These are phyloP conservation scores for Triplophysa yarkandensis DNA, from an alignment of 2,797 vertebrate species.

Conservation along the genomic window DNA sequence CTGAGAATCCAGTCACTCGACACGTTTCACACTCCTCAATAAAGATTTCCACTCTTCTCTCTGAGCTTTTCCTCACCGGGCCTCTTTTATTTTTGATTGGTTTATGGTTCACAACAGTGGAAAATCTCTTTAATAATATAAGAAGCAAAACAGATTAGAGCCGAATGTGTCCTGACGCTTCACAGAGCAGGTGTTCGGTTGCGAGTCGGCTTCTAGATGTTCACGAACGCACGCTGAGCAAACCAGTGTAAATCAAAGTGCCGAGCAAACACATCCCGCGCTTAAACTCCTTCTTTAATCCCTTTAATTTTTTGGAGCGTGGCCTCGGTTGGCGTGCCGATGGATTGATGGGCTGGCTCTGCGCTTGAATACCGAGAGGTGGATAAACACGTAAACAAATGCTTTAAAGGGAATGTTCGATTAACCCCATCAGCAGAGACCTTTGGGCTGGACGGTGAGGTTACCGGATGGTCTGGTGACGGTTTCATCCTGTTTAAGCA, in stretches of 20 bases:
- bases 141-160: conserved; percentile 41
- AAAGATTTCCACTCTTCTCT: conserved; percentile 15
- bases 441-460: conserved; percentile 7
- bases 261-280: conserved; percentile 70
- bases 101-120: conserved; percentile 39
- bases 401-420: conserved; percentile 63
- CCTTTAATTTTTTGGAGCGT: conserved; percentile 41
- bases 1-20: conserved; percentile 10
- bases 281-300: conserved; percentile 76
- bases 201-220: conserved; percentile 13
- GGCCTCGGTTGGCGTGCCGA: conserved; percentile 66
- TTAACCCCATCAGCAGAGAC: conserved; percentile 20
- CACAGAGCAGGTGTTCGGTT: conserved; percentile 34
- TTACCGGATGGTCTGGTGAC: neutral
- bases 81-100: conserved; percentile 35
- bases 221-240: conserved; percentile 22
- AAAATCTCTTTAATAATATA: conserved; percentile 48
- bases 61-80: conserved; percentile 6
- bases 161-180: conserved; percentile 35
- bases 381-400: conserved; percentile 69
- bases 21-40: neutral
- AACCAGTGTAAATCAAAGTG: conserved; percentile 67
- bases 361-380: conserved; percentile 53
- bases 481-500: conserved; percentile 6
- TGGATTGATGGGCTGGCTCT: conserved; percentile 69